Base-by-base conservation (phyloP, 2,888 invertebrate genomes). In the Erebia epiphron region DNA sequence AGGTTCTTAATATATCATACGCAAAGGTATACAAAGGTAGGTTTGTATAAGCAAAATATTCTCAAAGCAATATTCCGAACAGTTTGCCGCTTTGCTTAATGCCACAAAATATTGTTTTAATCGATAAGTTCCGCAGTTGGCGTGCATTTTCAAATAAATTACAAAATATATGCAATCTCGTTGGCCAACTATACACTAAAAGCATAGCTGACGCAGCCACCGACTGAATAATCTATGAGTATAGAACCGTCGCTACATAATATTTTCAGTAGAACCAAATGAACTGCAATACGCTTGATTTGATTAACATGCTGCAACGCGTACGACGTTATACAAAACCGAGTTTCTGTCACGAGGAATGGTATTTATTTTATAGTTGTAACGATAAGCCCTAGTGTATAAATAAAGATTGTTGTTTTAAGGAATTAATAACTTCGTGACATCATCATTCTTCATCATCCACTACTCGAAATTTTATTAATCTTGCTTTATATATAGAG, bases 171-270 rank as follows among this genome's bases (percentile, higher is more conserved):
- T 68, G 71, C 65, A 73, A 71, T 73, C 71, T 68, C 68, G 68
- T 71, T 61, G 62, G 68, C 67, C 62, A 63, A 71, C 69, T 69
- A 66, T 73, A 69, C 67, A 67, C 71, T 71, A 67, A 70, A 72
- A 67, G 72, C 67, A 67, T 67, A 67, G 67, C 67, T 71, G 21
- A 67, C 65, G 52, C 69, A 67, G 67, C 58, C 69, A 52, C 56
- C 61, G 46, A 65, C 56, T 71, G 73, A 73, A 73, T 71, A 71
- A 73, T 73, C 69, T 67, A 73, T 73, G 73, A 73, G 73, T 71
- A 68, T 69, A 69, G 67, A 61, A 69, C 71, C 64, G 71, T 71
- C 58, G 64, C 73, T 69, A 73, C 73, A 73, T 73, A 71, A 73
- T 73, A 71, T 73, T 71, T 71, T 73, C 69, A 2, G n/a, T 35